Percentiles rank a stretch among this genome's conserved stretches.
phyloP scores from a whole-genome alignment of 2,797 vertebrate species.

The Meda fulgida region DNA sequence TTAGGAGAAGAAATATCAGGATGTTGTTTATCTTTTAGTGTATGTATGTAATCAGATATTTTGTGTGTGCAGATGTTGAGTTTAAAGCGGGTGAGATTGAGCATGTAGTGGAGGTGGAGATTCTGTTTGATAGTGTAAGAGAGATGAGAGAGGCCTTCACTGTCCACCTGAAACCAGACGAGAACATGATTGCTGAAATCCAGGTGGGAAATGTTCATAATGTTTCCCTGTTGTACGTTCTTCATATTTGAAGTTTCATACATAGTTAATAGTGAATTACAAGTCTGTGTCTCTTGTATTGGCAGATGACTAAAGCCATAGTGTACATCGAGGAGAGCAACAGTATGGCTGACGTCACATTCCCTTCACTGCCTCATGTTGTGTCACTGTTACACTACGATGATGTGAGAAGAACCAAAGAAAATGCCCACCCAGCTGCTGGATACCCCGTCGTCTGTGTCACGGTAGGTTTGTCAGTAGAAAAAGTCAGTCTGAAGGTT shows the following conservation, averaged over 20 bases:
- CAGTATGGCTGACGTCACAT: slow-evolving; percentile 93
- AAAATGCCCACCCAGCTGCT: slow-evolving; percentile 78
- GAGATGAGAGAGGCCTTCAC: slow-evolving; percentile 97
- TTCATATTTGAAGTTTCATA: not conserved
- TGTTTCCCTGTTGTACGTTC: not conserved
- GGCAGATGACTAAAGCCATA: slow-evolving; percentile 87
- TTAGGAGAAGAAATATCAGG: slow-evolving; percentile 23
- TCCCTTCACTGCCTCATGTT: slow-evolving; percentile 90
- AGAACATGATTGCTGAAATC: slow-evolving; percentile 93
- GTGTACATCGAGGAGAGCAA: slow-evolving; percentile 93
- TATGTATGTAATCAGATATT: slow-evolving; percentile 1
- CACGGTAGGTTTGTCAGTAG: slow-evolving; percentile 79
- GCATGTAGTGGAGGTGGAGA: slow-evolving; percentile 88
- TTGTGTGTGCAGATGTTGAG: slow-evolving; percentile 81
- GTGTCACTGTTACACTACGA: slow-evolving; percentile 90
- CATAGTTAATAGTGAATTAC: not conserved
- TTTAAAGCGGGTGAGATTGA: slow-evolving; percentile 89
- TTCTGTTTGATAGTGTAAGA: slow-evolving; percentile 86
- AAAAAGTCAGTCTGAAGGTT: not conserved
- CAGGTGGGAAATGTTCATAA: slow-evolving; percentile 76
- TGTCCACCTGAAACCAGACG: slow-evolving; percentile 91
- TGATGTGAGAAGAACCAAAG: slow-evolving; percentile 72
- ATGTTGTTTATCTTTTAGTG: slow-evolving; percentile 37
- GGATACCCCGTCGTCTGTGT: slow-evolving; percentile 93
- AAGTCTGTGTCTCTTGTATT: not conserved